A percentile compares a stretch with the other conserved stretches of the same genome.
Evolutionary conservation across 2,888 invertebrate species (phyloP).

Genomic region (Orchesellides sinensis): DNA sequence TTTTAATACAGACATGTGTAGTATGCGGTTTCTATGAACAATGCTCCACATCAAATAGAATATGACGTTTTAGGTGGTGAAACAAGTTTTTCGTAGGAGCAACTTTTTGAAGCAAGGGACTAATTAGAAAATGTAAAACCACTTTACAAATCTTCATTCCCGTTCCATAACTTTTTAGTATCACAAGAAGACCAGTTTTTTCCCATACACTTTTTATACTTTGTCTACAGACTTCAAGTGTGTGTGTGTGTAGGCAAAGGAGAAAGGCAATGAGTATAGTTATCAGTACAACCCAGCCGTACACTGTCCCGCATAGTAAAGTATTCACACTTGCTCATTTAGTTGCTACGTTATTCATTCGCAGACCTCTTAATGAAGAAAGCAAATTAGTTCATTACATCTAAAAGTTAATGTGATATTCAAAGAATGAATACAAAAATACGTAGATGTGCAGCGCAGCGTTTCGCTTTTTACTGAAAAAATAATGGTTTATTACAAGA

Average conservation of each 20-base stretch:
- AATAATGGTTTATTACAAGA: no score
- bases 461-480: no score
- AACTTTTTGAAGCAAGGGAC: slow-evolving; percentile 22
- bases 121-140: slow-evolving; percentile 52
- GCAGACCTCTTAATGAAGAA: slow-evolving; percentile 10
- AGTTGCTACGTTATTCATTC: no score
- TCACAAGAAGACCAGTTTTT: not conserved
- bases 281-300: no score
- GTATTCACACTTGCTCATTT: no score
- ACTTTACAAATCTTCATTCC: slow-evolving; percentile 43
- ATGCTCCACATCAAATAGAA: not conserved
- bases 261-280: no score
- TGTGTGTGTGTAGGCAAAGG: no score
- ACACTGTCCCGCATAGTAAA: no score
- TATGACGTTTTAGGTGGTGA: not conserved
- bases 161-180: slow-evolving; percentile 10
- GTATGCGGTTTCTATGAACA: slow-evolving; percentile 26
- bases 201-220: not conserved
- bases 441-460: no score
- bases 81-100: not conserved
- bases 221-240: no score
- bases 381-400: slow-evolving; percentile 6
- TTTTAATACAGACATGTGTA: not conserved
- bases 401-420: not conserved
- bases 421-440: no score